These are phyloP conservation scores for Varroa destructor DNA, from an alignment of 1,140 invertebrate species.

Conservation along the genomic window DNA sequence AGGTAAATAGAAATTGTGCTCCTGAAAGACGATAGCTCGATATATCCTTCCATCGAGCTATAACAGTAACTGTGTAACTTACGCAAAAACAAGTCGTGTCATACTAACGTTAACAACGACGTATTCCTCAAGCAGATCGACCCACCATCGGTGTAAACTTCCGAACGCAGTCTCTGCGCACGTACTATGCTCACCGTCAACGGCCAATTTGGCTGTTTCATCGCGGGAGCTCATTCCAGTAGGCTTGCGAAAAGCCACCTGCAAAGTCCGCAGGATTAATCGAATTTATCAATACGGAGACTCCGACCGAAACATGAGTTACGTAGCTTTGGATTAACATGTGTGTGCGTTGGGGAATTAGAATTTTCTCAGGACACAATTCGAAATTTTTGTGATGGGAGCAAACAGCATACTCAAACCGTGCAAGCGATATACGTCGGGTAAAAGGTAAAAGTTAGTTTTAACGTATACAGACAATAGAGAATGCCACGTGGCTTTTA, in stretches of 20 bases:
- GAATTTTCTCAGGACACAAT: no score
- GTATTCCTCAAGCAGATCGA: slow-evolving; percentile 6
- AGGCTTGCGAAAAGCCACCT: slow-evolving; percentile 18
- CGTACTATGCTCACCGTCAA: background rate
- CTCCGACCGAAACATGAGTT: no score
- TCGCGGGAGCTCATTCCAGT: slow-evolving; percentile 1
- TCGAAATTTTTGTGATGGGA: no score
- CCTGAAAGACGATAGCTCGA: background rate
- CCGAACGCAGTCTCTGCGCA: slow-evolving; percentile 8
- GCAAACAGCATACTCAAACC: no score
- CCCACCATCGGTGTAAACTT: background rate
- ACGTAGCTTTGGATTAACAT: no score
- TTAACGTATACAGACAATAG: no score
- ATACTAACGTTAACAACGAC: slow-evolving; percentile 3
- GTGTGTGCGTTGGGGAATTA: no score
- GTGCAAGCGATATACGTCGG: no score
- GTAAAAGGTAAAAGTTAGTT: no score
- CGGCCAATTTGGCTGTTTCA: background rate
- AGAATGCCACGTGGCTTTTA: no score
- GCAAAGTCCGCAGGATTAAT: background rate
- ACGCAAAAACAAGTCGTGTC: background rate
- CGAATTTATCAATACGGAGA: no score
- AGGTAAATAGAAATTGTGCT: no score
- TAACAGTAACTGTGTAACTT: background rate
- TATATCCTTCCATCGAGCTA: background rate